Evolutionary conservation across 1,140 invertebrate genomes (phyloP), one percentile per base, ranked within the genome.

Genomic region (Papilio xuthus): DNA sequence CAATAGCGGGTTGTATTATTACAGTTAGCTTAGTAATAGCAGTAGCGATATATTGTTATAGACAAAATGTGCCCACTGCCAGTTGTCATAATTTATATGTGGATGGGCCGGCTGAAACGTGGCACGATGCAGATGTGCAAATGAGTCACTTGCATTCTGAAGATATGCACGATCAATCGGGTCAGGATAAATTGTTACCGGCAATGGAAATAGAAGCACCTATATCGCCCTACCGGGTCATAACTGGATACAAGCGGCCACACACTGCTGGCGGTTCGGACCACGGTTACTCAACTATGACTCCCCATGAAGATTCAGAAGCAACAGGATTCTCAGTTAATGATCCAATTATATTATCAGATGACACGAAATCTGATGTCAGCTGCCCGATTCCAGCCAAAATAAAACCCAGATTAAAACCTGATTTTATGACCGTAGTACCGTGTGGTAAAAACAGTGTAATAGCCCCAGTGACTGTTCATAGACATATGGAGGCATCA

Each of bases 271-370:
- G 97, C 7, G 98, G 98, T 83, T 98, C 97, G 42, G 98, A 99
- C 94, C 97, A 98, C 89, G 98, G 98, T 3, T 99, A 99, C 89
- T 98, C 97, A 20, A 99, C 98, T 0, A 99, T 99, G 98, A 98
- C 98, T 0, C 97, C 97, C 0, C 97, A 98, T 83, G 97, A 98
- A 82, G 98, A 99, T 87, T 95, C 95, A 37, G 97, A 98, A 86
- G 96, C 97, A 81, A 95, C 96, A 69, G 96, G 96, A 10, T 97
- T 97, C 81, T 96, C 96, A 20, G 93, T 96, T 7, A 95, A 95
- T 41, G 96, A 96, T 85, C 95, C 95, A 0, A 94, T 95, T 50
- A 93, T 96, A 79, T 91, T 95, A 42, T 91, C 94, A 32, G 95
- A 96, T 83, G 95, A 96, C 26, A 94, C 94, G 69, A 95, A 95